Percentiles rank a stretch among this genome's conserved stretches.
phyloP scores from a whole-genome alignment of 2,797 vertebrate genomes.

The Phataginus tricuspis region DNA sequence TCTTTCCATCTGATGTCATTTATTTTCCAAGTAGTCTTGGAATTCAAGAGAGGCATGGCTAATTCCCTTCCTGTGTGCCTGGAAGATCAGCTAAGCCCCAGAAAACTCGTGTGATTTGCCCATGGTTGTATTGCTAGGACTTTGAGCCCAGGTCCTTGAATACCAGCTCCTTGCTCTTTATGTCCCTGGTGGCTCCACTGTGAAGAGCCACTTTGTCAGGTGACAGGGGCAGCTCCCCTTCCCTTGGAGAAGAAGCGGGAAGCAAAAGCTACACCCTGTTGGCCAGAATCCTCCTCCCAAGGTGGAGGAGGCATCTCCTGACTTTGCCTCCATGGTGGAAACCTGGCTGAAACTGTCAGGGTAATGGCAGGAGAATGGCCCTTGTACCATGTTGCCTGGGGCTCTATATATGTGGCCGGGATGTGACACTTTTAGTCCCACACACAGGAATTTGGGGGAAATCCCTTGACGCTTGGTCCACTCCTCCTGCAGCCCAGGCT shows the following conservation, averaged over 20 bases:
- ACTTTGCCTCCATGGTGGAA: not conserved
- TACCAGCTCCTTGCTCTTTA: not conserved
- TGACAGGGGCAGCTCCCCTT: not conserved
- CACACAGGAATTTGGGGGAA: not conserved
- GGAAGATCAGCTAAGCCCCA: not conserved
- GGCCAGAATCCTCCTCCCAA: not conserved
- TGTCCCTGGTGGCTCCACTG: not conserved
- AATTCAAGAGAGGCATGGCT: not conserved
- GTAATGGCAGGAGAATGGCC: slow-evolving; percentile 20
- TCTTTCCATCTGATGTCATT: not conserved
- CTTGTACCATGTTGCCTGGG: not conserved
- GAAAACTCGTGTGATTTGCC: not conserved
- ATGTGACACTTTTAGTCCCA: slow-evolving; percentile 53
- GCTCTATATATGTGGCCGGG: slow-evolving; percentile 16
- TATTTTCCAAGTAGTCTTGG: not conserved
- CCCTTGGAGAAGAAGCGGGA: not conserved
- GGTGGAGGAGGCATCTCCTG: not conserved
- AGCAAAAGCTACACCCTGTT: not conserved
- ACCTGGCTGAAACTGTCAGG: slow-evolving; percentile 27
- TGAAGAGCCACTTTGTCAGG: not conserved
- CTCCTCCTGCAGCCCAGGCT: not conserved
- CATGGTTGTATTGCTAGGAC: not conserved
- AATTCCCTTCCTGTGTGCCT: fast-evolving
- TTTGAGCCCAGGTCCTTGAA: not conserved
- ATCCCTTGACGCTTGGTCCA: not conserved